Evolutionary conservation across 2,888 invertebrate species (phyloP).

Genomic region (Sarcophaga rosellei): DNA sequence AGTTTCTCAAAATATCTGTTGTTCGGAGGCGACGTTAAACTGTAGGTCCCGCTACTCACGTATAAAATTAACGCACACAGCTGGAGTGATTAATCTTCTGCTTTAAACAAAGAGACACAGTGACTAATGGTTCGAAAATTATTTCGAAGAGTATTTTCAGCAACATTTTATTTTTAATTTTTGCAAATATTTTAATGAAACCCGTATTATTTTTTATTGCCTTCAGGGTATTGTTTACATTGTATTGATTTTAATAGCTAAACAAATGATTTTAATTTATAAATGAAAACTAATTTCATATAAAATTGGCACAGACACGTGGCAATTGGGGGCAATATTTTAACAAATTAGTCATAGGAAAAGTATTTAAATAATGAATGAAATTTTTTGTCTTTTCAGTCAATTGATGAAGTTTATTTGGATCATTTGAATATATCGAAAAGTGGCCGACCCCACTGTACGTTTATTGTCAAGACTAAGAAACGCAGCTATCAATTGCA

Average conservation of each 20-base stretch:
- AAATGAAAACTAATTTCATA: background rate
- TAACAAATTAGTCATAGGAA: background rate
- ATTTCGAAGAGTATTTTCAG: background rate
- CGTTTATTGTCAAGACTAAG: conserved; percentile 96
- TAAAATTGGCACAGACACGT: background rate
- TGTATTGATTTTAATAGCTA: background rate
- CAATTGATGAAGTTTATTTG: conserved; percentile 97
- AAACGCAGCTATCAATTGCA: conserved; percentile 94
- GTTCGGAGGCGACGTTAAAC: too few species aligned
- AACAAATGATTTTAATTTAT: background rate
- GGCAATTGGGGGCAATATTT: background rate
- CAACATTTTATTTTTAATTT: background rate
- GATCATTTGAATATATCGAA: conserved; percentile 96
- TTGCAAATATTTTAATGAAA: background rate
- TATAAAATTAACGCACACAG: too few species aligned
- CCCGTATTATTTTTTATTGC: background rate
- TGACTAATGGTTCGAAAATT: too few species aligned
- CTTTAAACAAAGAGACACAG: too few species aligned
- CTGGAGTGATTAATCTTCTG: too few species aligned
- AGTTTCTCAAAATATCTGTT: too few species aligned
- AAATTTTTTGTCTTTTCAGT: conserved; percentile 82
- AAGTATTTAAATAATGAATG: background rate
- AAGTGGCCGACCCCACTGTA: conserved; percentile 94
- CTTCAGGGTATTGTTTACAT: background rate
- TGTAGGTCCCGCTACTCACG: too few species aligned